Base-by-base conservation (phyloP, 2,113 vertebrate species). In the Clarias gariepinus region DNA sequence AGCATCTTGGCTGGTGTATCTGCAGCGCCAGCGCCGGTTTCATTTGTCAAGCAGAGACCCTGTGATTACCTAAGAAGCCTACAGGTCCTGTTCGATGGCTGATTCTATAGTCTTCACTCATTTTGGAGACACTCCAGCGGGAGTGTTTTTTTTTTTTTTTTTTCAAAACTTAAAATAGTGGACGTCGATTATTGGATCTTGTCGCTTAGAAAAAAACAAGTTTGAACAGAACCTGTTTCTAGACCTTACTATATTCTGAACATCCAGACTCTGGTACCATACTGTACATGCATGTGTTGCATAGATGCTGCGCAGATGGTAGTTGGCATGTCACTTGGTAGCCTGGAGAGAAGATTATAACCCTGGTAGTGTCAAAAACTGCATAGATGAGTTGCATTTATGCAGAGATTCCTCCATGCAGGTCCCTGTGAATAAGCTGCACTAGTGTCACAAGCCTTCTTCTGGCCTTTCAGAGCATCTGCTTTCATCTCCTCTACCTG, bases 41-140 rank as follows among this genome's bases (percentile, higher is more conserved):
- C 88, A 85, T 91, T 90, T 91, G 91, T 87, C 93, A 93, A 92
- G 89, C 92, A 92, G 53, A 84, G 84, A 93, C 86, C 90, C 90
- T 90, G 90, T 87, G 80, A 89, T 92, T 90, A 88, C 82, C 87
- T 76, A 19, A 60, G 25, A 36, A 76, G 83, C 28, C 71, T 52
- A 36, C 25, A 15, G 15, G 83, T 77, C 9, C 73, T 23, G 41
- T 64, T 77, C 23, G 19, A 87, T 80, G 84, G 83, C 88, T 89
- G 88, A 90, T 91, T 91, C 89, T 89, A 79, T 88, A 68, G 86
- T 86, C 55, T 84, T 47, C 33, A 41, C 12, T 36, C 28, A 23
- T 60, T 84, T 73, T 25, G 64, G 33, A 87, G 36, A 33, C 23
- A 18, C 18, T 30, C 36, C 41, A 76, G 52, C 9, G 6, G 1